phyloP scores from a whole-genome alignment of 2,113 vertebrate genomes.

The Mola mola region DNA sequence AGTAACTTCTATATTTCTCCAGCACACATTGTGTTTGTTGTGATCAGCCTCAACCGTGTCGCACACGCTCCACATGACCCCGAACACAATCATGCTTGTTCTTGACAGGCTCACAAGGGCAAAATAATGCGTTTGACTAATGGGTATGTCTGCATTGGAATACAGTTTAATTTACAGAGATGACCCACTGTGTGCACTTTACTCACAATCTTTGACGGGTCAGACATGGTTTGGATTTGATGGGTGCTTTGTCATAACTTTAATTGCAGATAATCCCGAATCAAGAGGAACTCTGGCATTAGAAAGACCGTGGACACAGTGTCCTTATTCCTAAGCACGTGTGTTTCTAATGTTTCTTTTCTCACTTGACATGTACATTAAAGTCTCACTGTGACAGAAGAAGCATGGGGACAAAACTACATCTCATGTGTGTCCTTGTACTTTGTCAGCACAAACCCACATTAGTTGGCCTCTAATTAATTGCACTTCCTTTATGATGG shows the following conservation, averaged over 20 bases:
- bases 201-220: background rate
- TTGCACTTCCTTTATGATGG: background rate
- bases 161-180: constrained; percentile 36
- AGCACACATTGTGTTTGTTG: constrained; percentile 1
- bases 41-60: constrained; percentile 6
- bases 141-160: constrained; percentile 24
- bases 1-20: constrained; percentile 45
- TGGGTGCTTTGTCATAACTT: no score
- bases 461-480: constrained; percentile 14
- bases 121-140: constrained; percentile 27
- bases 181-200: constrained; percentile 9
- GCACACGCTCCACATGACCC: background rate
- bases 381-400: no score
- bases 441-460: no score
- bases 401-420: no score
- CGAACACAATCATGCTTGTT: constrained; percentile 5
- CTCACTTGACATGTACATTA: no score
- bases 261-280: no score
- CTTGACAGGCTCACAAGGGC: constrained; percentile 20
- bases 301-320: no score
- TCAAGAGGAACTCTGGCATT: no score
- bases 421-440: no score
- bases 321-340: no score
- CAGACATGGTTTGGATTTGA: background rate
- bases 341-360: no score